Evolutionary conservation across 2,797 vertebrate species (phyloP), one percentile per base, ranked within the genome.

Genomic region (Onychomys arenicola): DNA sequence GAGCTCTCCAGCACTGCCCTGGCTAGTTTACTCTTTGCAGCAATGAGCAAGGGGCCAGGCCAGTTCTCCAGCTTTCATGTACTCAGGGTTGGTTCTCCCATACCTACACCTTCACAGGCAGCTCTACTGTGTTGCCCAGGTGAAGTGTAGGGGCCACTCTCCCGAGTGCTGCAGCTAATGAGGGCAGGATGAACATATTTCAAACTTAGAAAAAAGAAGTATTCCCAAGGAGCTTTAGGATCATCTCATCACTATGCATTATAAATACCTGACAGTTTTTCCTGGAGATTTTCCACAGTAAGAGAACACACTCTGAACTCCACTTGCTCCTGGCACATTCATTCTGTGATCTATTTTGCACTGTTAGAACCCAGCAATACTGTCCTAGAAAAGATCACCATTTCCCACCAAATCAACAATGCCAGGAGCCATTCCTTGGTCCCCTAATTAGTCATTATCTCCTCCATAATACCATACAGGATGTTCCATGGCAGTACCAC

Each of bases 141-240:
- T 19, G 21, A 75, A 40, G 21, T 25, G 23, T 75, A 43, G 71
- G 37, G 40, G 71, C 23, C 37, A 43, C 23, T 75, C 23, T 75
- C 37, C 37, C 3, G 1, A 43, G 71, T 75, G 37, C 71, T 43
- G 37, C 37, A 75, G 37, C 37, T 25, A 23, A 73, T 40, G 71
- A 73, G 71, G 37, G 17, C 71, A 73, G 10, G 21, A 25, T 43
- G 43, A 93, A 90, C 37, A 95, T 65, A 40, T 93, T 94, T 96
- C 85, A 94, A 90, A 95, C 89, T 65, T 85, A 71, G 55, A 88
- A 90, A 67, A 89, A 78, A 32, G 49, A 89, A 95, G 80, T 89
- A 95, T 87, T 91, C 40, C 86, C 71, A 93, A 93, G 65, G 37
- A 52, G 92, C 59, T 83, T 83, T 82, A 91, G 85, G 78, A 86